Conservation (phyloP, 1,140 invertebrate genomes). For the Lycorma delicatula region DNA sequence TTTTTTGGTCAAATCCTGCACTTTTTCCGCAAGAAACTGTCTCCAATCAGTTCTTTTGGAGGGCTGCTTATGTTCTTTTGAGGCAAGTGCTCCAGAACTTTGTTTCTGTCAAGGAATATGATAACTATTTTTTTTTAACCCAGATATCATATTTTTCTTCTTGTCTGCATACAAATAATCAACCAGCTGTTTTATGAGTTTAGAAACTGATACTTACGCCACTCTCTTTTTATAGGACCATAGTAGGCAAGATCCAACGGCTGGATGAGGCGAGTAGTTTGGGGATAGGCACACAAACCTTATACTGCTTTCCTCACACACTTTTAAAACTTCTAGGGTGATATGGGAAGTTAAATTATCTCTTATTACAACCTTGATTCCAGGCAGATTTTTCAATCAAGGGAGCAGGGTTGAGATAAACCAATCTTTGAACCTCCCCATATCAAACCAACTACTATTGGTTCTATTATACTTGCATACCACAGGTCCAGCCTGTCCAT, state of each 20-base stretch:
- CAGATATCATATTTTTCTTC: no score
- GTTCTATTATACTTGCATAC: slow-evolving; percentile 27
- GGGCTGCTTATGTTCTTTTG: no score
- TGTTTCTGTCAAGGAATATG: no score
- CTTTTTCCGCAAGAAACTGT: no score
- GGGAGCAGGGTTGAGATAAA: slow-evolving; percentile 26
- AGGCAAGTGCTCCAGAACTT: no score
- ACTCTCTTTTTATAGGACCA: slow-evolving; percentile 32
- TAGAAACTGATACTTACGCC: no score
- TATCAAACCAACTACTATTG: slow-evolving; percentile 34
- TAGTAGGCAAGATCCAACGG: slow-evolving; percentile 37
- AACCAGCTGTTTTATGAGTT: no score
- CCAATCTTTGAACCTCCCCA: slow-evolving; percentile 28
- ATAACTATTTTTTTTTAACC: no score
- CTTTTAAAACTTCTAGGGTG: slow-evolving; percentile 28
- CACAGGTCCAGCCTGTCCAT: slow-evolving; percentile 26
- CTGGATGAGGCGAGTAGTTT: slow-evolving; percentile 37
- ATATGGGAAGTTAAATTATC: slow-evolving; percentile 38
- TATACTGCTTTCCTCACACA: slow-evolving; percentile 33
- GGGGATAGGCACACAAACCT: slow-evolving; percentile 35
- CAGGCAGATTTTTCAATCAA: slow-evolving; percentile 23
- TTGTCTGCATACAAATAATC: no score
- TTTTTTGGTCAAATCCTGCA: no score
- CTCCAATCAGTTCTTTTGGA: no score
- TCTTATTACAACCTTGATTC: slow-evolving; percentile 32